Conservation (phyloP, 2,888 invertebrate species). For the Gandaritis pyraliata region DNA sequence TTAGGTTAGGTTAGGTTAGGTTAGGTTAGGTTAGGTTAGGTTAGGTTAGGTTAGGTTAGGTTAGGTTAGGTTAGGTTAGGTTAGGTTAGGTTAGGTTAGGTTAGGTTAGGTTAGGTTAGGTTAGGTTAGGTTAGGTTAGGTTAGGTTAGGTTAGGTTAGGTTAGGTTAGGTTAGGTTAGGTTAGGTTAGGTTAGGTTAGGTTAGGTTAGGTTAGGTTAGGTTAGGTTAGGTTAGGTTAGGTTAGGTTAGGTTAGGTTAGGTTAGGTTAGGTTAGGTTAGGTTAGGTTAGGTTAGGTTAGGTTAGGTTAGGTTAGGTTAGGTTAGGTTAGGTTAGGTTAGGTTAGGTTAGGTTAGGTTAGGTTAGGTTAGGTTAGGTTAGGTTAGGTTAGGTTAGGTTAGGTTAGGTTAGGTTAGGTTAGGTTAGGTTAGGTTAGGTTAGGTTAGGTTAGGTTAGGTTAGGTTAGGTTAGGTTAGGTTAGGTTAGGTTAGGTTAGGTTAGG, state of each 20-base stretch:
- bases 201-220: conserved; percentile 35
- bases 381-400: no score
- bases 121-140: conserved; percentile 33
- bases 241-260: conserved; percentile 29
- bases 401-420: no score
- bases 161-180: conserved; percentile 37
- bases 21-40: conserved; percentile 27
- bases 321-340: conserved; percentile 20
- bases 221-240: conserved; percentile 37
- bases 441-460: no score
- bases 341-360: no score
- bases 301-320: conserved; percentile 31
- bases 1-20: conserved; percentile 16
- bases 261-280: conserved; percentile 34
- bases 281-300: conserved; percentile 35
- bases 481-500: no score
- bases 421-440: no score
- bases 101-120: conserved; percentile 34
- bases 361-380: no score
- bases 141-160: conserved; percentile 32
- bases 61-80: neutral
- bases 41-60: neutral
- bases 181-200: conserved; percentile 22
- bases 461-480: no score
- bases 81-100: conserved; percentile 1